A percentile compares a stretch with the other conserved stretches of the same genome.
These are phyloP conservation scores for Nesoenas mayeri DNA, from an alignment of 2,113 vertebrate genomes.

Conservation along the genomic window DNA sequence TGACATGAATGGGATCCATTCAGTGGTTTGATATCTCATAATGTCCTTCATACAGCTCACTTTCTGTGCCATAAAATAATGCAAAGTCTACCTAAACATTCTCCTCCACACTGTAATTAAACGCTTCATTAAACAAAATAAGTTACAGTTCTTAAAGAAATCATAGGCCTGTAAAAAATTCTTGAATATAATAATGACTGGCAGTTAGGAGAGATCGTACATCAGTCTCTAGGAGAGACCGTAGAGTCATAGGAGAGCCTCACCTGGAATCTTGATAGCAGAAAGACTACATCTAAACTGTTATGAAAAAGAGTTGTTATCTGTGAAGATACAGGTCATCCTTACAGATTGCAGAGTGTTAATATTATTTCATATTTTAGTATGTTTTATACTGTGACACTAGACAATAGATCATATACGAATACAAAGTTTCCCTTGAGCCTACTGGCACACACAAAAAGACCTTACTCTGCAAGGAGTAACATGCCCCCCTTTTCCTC, in stretches of 20 bases:
- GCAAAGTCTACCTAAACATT: neutral
- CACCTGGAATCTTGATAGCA: neutral
- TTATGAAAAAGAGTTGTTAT: neutral
- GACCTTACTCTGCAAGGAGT: neutral
- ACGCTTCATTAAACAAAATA: neutral
- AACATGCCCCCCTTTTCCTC: neutral
- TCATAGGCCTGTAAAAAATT: neutral
- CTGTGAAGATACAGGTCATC: neutral
- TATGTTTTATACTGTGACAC: neutral
- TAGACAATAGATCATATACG: neutral
- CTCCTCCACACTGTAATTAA: neutral
- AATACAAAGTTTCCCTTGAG: neutral
- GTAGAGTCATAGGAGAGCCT: neutral
- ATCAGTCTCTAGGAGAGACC: no score
- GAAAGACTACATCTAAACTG: neutral
- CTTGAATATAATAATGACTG: neutral
- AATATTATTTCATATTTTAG: neutral
- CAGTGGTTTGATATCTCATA: neutral
- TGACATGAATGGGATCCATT: neutral
- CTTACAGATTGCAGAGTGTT: neutral
- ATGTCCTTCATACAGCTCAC: neutral
- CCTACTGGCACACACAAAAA: neutral
- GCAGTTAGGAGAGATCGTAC: neutral
- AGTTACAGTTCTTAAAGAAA: neutral
- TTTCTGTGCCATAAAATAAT: neutral